Evolutionary conservation across 2,797 vertebrate species (phyloP), one percentile per base, ranked within the genome.

Genomic region (Scolopax rusticola): DNA sequence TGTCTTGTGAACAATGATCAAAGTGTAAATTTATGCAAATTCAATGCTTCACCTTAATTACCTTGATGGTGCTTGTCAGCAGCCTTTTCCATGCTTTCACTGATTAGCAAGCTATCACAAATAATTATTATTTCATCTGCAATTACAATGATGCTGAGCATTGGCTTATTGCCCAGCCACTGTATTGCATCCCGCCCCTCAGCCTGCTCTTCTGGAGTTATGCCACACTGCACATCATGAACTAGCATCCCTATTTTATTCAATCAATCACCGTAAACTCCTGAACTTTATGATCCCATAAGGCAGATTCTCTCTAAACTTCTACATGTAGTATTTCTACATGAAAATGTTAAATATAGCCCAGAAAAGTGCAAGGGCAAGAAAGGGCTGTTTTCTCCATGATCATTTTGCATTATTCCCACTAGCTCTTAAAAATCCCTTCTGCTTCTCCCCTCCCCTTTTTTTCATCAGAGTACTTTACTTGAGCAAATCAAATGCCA

Each of bases 1-100:
- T 95, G 91, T 95, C 98, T 84, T 30, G 74, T 94, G 97, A 98
- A 98, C 97, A 97, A 97, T 93, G 96, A 98, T 98, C 94, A 89
- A 95, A 97, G 93, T 91, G 92, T 89, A 98, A 98, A 98, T 98
- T 97, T 96, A 98, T 98, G 98, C 97, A 98, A 97, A 97, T 96
- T 60, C 89, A 96, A 59, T 80, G 87, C 94, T 95, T 97, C 93
- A 96, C 97, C 97, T 97, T 98, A 98, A 98, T 98, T 98, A 98
- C 96, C 79, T 82, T 93, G 76, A 95, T 95, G 94, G 95, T 2
- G 41, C 92, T 95, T 97, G 97, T 98, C 97, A 97, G 97, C 89
- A 95, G 95, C 95, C 97, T 96, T 97, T 97, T 95, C 87, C 93
- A 76, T 89, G 88, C 84, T 96, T 96, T 85, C 24, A 9, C 96